These are phyloP conservation scores for Diglossa cyanea DNA, from an alignment of 2,797 vertebrate species.

Conservation along the genomic window DNA sequence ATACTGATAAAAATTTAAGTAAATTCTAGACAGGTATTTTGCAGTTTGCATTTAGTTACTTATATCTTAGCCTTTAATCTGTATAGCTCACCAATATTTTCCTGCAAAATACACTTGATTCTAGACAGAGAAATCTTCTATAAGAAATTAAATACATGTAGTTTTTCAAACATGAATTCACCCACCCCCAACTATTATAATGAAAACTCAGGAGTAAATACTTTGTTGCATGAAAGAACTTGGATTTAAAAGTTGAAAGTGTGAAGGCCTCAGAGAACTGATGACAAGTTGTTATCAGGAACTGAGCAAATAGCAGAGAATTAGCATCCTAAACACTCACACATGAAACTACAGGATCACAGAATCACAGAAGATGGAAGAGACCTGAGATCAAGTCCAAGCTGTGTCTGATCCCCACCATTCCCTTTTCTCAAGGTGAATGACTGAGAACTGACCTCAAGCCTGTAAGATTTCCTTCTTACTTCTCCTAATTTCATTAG, in stretches of 20 bases:
- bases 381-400: not conserved
- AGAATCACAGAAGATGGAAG: not conserved
- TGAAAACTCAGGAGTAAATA: not conserved
- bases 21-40: not conserved
- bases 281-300: not conserved
- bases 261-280: not conserved
- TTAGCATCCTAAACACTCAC: not conserved
- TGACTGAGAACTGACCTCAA: not conserved
- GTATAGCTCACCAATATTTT: not conserved
- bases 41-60: not conserved
- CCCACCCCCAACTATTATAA: rapidly evolving
- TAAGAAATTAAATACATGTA: not conserved
- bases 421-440: not conserved
- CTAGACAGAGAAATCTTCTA: not conserved
- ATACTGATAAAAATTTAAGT: not conserved
- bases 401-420: rapidly evolving
- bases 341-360: not conserved
- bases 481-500: not conserved
- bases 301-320: not conserved
- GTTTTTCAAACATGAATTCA: not conserved
- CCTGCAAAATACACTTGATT: not conserved
- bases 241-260: not conserved
- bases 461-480: not conserved
- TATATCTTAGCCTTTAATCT: not conserved
- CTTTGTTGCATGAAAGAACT: not conserved